These are phyloP conservation scores for Tenthredo livida DNA, from an alignment of 2,888 invertebrate genomes.

Conservation along the genomic window DNA sequence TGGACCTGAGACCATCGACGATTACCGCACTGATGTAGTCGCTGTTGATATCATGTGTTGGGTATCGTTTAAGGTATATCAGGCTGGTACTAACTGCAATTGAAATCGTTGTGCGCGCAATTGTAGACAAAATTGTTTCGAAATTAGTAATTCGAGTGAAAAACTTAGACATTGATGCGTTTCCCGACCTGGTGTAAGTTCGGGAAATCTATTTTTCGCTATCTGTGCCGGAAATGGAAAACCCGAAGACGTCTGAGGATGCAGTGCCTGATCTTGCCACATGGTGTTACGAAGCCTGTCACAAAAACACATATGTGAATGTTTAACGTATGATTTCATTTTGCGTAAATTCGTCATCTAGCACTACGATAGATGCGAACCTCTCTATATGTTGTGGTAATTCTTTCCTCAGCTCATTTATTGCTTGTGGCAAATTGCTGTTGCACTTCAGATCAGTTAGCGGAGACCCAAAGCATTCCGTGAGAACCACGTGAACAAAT, in stretches of 20 bases:
- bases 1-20: constrained; percentile 75
- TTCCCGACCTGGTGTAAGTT: constrained; percentile 74
- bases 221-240: constrained; percentile 64
- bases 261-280: constrained; percentile 78
- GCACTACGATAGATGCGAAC: constrained; percentile 60
- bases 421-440: constrained; percentile 66
- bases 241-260: constrained; percentile 59
- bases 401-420: constrained; percentile 68
- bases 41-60: constrained; percentile 73
- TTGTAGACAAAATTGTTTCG: background rate
- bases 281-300: constrained; percentile 70
- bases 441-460: constrained; percentile 75
- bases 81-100: background rate
- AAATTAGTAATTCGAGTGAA: background rate
- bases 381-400: constrained; percentile 71
- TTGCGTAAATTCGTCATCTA: background rate
- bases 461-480: constrained; percentile 76
- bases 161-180: background rate
- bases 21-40: constrained; percentile 78
- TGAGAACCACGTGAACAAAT: constrained; percentile 77
- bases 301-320: background rate
- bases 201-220: constrained; percentile 75
- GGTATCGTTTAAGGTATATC: constrained; percentile 70
- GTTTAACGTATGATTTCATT: background rate
- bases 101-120: background rate